Base-by-base conservation (phyloP, 2,888 invertebrate species). In the Ischnus inquisitorius region DNA sequence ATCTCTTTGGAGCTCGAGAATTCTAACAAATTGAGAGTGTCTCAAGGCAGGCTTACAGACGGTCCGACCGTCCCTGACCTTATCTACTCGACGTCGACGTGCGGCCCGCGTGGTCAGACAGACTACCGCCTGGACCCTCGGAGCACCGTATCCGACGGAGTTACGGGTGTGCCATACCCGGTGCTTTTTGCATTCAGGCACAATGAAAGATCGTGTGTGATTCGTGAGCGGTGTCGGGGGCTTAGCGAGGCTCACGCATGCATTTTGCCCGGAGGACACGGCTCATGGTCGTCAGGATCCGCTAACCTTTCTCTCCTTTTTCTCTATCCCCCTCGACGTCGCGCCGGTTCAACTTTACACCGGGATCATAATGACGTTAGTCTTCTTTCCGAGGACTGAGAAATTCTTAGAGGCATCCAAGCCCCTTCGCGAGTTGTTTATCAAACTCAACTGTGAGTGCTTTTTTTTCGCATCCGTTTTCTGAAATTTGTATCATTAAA, bases 251-350 rank as follows among this genome's bases (percentile, higher is more conserved):
- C 74, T 62, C 75, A 77, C 82, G 80, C 82, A 76, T 72, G 76
- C 75, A 80, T 54, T 54, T 75, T 84, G 79, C 87, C 82, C 83
- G 80, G 87, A 85, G 87, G 89, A 89, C 86, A 88, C 86, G 69
- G 79, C 87, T 89, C 90, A 90, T 86, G 88, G 90, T 87, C 88
- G 88, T 71, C 89, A 79, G 85, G 88, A 88, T 88, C 85, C 77
- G 84, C 72, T 75, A 86, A 86, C 87, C 85, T 86, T 87, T 86
- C 86, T 86, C 85, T 84, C 80, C 71, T 80, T 72, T 83, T 78
- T 81, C 74, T 81, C 78, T 39, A 16, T 80, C 34, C 2, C 34
- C 2, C 25, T 68, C 51, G 28, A 25, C 80, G 1, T 28, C 19
- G 2, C 41, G 51, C 28, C 78, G 69, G 75, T 79, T 79, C 39